Conservation (phyloP, 2,113 vertebrate species). For the Pedionomus torquatus region DNA sequence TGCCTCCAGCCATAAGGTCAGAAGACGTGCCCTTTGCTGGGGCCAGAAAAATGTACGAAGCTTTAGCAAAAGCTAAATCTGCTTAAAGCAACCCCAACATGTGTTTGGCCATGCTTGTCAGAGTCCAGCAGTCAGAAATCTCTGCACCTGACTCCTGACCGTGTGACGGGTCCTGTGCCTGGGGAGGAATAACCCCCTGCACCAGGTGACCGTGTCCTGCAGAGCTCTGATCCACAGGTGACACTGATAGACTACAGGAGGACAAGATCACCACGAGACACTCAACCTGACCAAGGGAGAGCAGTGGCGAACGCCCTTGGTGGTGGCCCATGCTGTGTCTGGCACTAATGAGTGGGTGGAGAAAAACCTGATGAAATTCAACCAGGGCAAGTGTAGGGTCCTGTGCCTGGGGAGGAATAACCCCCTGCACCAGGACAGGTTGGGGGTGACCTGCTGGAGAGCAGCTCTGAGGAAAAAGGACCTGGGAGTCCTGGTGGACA, state of each 20-base stretch:
- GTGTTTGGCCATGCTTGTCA: background rate
- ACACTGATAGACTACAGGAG: background rate
- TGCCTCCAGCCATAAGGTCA: conserved; percentile 40
- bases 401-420: no score
- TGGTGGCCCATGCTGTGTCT: background rate
- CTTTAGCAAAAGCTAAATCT: background rate
- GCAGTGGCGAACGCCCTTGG: rapidly evolving
- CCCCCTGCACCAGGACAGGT: no score
- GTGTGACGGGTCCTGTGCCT: no score
- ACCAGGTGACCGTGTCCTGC: rapidly evolving
- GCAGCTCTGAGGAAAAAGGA: no score
- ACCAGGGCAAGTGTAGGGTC: no score
- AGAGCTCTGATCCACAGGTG: background rate
- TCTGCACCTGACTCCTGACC: background rate
- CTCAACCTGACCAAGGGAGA: background rate
- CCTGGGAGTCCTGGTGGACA: no score
- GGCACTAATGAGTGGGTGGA: background rate
- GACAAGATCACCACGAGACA: background rate
- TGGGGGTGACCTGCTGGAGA: no score
- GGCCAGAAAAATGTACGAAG: background rate
- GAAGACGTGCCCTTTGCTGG: conserved; percentile 42
- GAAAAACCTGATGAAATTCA: no score
- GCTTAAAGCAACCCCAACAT: background rate
- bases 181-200: no score
- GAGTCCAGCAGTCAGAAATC: background rate